Conservation (phyloP, 2,113 vertebrate genomes). For the rat (Rattus norvegicus) region DNA sequence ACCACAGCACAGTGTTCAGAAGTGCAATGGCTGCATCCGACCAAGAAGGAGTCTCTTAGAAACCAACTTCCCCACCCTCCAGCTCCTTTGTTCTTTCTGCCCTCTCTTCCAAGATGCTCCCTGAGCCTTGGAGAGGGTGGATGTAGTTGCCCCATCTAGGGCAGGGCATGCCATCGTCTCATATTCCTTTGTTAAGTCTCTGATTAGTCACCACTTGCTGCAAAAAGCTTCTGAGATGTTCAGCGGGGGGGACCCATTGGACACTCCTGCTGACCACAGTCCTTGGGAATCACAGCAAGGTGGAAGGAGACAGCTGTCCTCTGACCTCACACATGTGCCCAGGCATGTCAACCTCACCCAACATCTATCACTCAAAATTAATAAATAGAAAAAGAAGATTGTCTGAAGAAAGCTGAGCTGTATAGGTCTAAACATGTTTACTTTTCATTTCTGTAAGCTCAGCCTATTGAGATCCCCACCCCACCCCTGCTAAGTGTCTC, state of each 20-base stretch:
- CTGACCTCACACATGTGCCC: too few species aligned
- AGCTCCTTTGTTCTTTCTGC: not conserved
- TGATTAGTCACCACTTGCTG: not conserved
- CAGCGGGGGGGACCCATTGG: not conserved
- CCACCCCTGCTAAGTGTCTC: not conserved
- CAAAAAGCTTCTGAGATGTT: not conserved
- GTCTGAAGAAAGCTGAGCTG: not conserved
- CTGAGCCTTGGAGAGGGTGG: not conserved
- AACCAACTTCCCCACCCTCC: not conserved
- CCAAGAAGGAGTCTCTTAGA: not conserved
- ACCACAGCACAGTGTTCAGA: not conserved
- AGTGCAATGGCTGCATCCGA: not conserved
- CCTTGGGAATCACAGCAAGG: too few species aligned
- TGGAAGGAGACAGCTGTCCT: not conserved
- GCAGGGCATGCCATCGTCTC: too few species aligned
- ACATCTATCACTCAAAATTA: not conserved
- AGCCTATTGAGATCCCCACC: not conserved
- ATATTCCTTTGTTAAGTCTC: not conserved
- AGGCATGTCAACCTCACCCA: not conserved
- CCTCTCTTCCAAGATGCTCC: not conserved
- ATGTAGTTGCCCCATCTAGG: too few species aligned
- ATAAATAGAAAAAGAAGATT: not conserved
- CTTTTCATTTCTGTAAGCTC: not conserved
- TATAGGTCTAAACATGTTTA: not conserved
- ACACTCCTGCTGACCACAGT: not conserved